Conservation (phyloP, 2,888 invertebrate species). For the Eucriotettix oculatus region DNA sequence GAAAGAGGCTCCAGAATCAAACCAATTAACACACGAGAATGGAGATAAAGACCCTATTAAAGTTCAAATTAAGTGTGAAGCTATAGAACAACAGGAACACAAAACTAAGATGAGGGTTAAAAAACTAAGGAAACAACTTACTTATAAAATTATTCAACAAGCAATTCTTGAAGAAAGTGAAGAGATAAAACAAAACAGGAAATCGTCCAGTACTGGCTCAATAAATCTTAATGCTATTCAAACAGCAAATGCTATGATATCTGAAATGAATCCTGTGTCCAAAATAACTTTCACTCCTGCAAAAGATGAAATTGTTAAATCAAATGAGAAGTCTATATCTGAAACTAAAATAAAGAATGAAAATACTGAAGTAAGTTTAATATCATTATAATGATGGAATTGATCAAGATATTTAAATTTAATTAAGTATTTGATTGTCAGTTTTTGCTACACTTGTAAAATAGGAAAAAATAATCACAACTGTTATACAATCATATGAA, state of each 20-base stretch:
- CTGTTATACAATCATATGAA: no score
- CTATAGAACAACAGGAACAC: no score
- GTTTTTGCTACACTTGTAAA: no score
- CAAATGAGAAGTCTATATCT: not conserved
- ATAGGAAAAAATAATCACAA: no score
- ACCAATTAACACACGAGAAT: not conserved
- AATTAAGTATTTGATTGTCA: no score
- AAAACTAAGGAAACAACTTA: no score
- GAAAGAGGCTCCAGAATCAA: not conserved
- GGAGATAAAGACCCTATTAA: slow-evolving; percentile 14
- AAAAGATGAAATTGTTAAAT: not conserved
- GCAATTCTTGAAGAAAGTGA: not conserved
- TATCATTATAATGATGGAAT: no score
- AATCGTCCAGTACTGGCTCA: not conserved
- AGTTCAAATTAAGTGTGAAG: not conserved
- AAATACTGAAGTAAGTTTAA: no score
- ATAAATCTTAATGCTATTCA: not conserved
- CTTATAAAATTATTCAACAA: not conserved
- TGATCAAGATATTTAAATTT: no score
- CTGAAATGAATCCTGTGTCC: not conserved
- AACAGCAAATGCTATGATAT: not conserved
- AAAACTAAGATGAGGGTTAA: no score
- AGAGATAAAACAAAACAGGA: not conserved
- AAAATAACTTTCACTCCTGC: not conserved
- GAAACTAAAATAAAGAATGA: no score